Evolutionary conservation across 2,113 vertebrate genomes (phyloP).

Genomic region (Amblyornis subalaris): DNA sequence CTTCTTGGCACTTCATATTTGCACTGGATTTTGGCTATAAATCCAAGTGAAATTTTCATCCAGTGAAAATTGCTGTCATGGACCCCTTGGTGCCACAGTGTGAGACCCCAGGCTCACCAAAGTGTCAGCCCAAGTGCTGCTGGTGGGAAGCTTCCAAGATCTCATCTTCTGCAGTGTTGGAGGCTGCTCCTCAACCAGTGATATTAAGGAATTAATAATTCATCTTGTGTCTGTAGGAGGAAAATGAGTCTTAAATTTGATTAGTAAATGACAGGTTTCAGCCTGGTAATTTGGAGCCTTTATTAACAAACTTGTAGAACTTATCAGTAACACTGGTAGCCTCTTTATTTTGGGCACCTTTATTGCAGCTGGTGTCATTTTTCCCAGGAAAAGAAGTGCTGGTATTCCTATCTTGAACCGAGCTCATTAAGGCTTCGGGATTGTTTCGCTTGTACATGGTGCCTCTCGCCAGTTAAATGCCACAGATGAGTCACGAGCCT

Average conservation of each 20-base stretch:
- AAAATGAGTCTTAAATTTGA: constrained; percentile 62
- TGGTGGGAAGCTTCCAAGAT: not conserved
- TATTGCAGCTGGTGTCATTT: not conserved
- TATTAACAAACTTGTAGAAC: constrained; percentile 64
- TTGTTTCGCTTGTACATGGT: not conserved
- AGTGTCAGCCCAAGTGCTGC: not conserved
- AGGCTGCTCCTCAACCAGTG: constrained; percentile 35
- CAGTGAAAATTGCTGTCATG: not conserved
- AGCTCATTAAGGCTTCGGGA: not conserved
- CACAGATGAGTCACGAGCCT: constrained; percentile 23
- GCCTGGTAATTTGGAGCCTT: constrained; percentile 57
- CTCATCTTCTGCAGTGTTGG: constrained; percentile 33
- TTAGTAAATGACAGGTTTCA: constrained; percentile 67
- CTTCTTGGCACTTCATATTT: not conserved
- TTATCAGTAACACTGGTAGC: not conserved
- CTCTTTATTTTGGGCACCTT: not conserved
- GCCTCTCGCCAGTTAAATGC: not conserved
- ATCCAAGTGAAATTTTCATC: not conserved
- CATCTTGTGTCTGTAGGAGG: constrained; percentile 59
- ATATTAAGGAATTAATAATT: constrained; percentile 60
- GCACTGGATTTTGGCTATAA: accelerated
- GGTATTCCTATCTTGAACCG: not conserved
- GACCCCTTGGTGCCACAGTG: not conserved
- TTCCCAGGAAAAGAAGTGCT: not conserved
- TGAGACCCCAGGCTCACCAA: not conserved